A percentile compares a stretch with the other conserved stretches of the same genome.
Conservation (phyloP, 2,113 vertebrate species). For the Psammodynastes pulverulentus region DNA sequence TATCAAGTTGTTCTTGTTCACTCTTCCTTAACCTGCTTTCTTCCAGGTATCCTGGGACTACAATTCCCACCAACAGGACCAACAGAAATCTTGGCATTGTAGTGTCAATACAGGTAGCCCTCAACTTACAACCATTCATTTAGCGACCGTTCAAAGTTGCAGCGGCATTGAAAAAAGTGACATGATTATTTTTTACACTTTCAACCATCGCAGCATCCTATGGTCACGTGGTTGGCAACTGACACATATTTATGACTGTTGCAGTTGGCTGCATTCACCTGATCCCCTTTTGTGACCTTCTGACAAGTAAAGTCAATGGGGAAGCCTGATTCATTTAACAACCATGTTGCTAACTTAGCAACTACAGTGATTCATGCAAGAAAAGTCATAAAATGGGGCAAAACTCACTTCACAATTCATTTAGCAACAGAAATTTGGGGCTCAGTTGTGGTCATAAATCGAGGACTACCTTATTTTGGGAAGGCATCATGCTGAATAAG, state of each 20-base stretch:
- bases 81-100: background rate
- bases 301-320: background rate
- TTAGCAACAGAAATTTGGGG: background rate
- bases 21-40: background rate
- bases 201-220: background rate
- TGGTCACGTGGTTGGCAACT: background rate
- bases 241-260: background rate
- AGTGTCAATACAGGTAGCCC: background rate
- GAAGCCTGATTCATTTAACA: background rate
- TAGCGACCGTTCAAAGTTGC: too few species aligned
- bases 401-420: background rate
- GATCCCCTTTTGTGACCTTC: background rate
- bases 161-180: background rate
- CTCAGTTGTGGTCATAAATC: background rate
- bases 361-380: background rate
- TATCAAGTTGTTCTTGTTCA: background rate
- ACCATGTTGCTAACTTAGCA: background rate
- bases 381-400: background rate
- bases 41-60: background rate
- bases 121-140: background rate
- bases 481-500: background rate
- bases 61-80: background rate
- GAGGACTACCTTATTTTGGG: background rate
- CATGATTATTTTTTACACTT: background rate
- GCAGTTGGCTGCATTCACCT: background rate